phyloP scores from a whole-genome alignment of 2,797 vertebrate genomes.

The Chaetodon trifasciatus region DNA sequence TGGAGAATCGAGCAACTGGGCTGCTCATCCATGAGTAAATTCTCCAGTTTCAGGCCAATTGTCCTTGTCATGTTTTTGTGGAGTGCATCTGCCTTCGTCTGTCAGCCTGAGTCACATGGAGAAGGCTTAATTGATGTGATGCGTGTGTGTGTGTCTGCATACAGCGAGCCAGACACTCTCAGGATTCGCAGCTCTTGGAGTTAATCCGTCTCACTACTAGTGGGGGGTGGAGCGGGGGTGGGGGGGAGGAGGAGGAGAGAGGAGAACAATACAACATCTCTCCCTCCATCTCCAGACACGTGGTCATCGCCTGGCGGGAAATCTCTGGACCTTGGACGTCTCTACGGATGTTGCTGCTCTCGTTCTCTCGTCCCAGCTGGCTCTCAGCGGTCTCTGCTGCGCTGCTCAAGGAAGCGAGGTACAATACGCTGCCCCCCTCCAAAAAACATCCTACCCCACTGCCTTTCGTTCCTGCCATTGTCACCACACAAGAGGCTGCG shows the following conservation, averaged over 20 bases:
- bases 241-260: constrained; percentile 28
- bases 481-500: constrained; percentile 73
- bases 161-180: constrained; percentile 63
- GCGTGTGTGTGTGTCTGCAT: constrained; percentile 47
- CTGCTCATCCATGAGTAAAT: constrained; percentile 50
- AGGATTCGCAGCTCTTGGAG: constrained; percentile 65
- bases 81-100: constrained; percentile 57
- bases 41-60: constrained; percentile 53
- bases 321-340: constrained; percentile 63
- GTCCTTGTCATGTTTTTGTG: constrained; percentile 53
- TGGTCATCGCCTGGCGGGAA: constrained; percentile 68
- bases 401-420: constrained; percentile 80
- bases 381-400: constrained; percentile 48
- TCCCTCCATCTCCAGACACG: constrained; percentile 54
- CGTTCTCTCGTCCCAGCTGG: constrained; percentile 56
- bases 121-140: constrained; percentile 55
- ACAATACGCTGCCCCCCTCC: constrained; percentile 73
- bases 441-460: constrained; percentile 78
- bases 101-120: constrained; percentile 65
- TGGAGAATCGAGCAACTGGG: constrained; percentile 37
- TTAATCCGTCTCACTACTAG: constrained; percentile 79
- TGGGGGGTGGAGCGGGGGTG: constrained; percentile 52
- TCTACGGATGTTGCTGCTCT: constrained; percentile 64
- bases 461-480: constrained; percentile 85
- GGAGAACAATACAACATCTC: constrained; percentile 76